phyloP scores from a whole-genome alignment of 2,888 invertebrate species.

The Esperia sulphurella region DNA sequence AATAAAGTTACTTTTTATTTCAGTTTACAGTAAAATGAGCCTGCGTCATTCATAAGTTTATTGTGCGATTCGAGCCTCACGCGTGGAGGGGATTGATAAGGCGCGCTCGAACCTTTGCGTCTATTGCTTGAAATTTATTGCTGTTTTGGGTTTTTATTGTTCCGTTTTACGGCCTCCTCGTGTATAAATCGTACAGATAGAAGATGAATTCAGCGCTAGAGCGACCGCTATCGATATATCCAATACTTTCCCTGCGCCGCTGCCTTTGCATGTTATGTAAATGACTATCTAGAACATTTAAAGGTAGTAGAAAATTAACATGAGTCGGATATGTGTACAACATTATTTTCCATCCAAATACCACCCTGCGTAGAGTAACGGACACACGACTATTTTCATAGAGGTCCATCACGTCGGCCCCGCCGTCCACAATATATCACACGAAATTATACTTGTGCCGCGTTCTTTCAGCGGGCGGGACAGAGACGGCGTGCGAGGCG shows the following conservation, averaged over 20 bases:
- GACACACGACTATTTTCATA: constrained; percentile 58
- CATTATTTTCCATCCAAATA: constrained; percentile 35
- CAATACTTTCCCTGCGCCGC: constrained; percentile 47
- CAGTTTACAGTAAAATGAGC: constrained; percentile 24
- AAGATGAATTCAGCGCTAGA: constrained; percentile 72
- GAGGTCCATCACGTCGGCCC: constrained; percentile 60
- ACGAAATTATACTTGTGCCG: constrained; percentile 70
- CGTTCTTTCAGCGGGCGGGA: constrained; percentile 58
- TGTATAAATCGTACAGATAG: constrained; percentile 77
- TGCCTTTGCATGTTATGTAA: constrained; percentile 41
- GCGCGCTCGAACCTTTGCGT: constrained; percentile 76
- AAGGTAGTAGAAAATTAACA: neutral
- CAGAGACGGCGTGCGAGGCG: constrained; percentile 65
- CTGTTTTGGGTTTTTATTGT: constrained; percentile 81
- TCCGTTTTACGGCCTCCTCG: constrained; percentile 78
- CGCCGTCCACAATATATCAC: constrained; percentile 70
- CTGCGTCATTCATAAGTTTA: constrained; percentile 76
- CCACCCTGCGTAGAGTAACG: constrained; percentile 33
- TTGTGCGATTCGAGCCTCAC: constrained; percentile 65
- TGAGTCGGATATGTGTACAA: constrained; percentile 5
- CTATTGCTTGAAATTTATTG: constrained; percentile 79
- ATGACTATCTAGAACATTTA: constrained; percentile 9
- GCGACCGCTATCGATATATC: constrained; percentile 66
- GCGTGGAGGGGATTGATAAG: constrained; percentile 78
- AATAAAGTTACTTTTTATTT: neutral